Evolutionary conservation across 2,888 invertebrate genomes (phyloP).

Genomic region (Palloptera scutellata): DNA sequence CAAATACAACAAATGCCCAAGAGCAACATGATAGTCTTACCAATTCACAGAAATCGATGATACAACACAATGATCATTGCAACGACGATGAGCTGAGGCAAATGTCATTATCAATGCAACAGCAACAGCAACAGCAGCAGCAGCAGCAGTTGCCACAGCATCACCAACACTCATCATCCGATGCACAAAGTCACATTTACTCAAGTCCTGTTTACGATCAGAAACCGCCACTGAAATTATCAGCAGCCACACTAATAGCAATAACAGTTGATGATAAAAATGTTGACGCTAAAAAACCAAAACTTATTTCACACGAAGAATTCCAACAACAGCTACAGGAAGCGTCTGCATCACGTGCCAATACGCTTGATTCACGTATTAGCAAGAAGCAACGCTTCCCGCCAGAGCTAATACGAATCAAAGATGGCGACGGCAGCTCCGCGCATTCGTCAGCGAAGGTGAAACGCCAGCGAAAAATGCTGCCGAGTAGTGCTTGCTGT

Average conservation of each 20-base stretch:
- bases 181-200: slow-evolving; percentile 62
- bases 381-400: slow-evolving; percentile 61
- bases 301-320: slow-evolving; percentile 57
- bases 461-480: slow-evolving; percentile 35
- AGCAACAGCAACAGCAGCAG: slow-evolving; percentile 29
- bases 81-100: slow-evolving; percentile 39
- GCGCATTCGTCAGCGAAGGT: slow-evolving; percentile 44
- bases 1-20: slow-evolving; percentile 54
- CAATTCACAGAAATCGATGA: slow-evolving; percentile 60
- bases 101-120: slow-evolving; percentile 5
- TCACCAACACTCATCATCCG: slow-evolving; percentile 42
- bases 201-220: slow-evolving; percentile 62
- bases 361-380: slow-evolving; percentile 57
- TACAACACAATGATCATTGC: slow-evolving; percentile 43
- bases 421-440: slow-evolving; percentile 48
- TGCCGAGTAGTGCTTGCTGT: slow-evolving; percentile 50
- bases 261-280: slow-evolving; percentile 34
- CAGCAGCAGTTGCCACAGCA: slow-evolving; percentile 33
- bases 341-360: slow-evolving; percentile 47
- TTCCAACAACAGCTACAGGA: slow-evolving; percentile 57
- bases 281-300: slow-evolving; percentile 45
- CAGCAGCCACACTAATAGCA: slow-evolving; percentile 46
- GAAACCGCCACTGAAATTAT: slow-evolving; percentile 50
- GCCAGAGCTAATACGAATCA: slow-evolving; percentile 58
- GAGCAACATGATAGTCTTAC: slow-evolving; percentile 53